These are phyloP conservation scores for Agrypnia vestita DNA, from an alignment of 1,140 invertebrate species.

Conservation along the genomic window DNA sequence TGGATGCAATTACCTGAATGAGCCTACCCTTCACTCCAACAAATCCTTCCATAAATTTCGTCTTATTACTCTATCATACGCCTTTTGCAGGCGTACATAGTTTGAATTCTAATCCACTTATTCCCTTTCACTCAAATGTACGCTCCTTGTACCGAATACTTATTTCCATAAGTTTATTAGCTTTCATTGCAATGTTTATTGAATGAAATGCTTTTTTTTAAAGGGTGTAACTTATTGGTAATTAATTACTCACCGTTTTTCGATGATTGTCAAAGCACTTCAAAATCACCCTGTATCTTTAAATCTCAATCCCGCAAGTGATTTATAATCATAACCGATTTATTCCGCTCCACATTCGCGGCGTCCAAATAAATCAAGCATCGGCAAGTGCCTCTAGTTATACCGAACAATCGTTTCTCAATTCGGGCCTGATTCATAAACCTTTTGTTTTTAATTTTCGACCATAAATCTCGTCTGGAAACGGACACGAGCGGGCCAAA, in stretches of 20 bases:
- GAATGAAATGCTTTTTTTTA: too few relatives aligned
- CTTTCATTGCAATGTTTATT: too few relatives aligned
- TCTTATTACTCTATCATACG: too few relatives aligned
- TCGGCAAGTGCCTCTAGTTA: constrained; percentile 29
- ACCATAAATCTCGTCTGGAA: constrained; percentile 14
- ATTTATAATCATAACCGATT: constrained; percentile 12
- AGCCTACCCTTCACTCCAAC: too few relatives aligned
- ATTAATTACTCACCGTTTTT: background rate
- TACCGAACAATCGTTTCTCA: constrained; percentile 31
- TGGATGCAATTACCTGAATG: too few relatives aligned
- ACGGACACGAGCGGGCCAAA: background rate
- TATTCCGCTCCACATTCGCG: constrained; percentile 23
- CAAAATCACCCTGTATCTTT: constrained; percentile 8
- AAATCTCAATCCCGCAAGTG: constrained; percentile 19
- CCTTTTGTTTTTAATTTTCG: constrained; percentile 38
- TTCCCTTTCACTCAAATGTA: too few relatives aligned
- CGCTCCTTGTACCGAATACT: too few relatives aligned
- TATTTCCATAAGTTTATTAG: too few relatives aligned
- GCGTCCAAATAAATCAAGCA: constrained; percentile 19
- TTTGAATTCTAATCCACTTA: too few relatives aligned
- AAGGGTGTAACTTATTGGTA: background rate
- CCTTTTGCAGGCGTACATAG: too few relatives aligned
- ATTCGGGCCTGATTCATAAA: constrained; percentile 23
- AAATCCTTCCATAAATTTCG: too few relatives aligned
- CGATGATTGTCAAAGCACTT: constrained; percentile 15